Base-by-base conservation (phyloP, 2,113 vertebrate genomes). In the Chrysochloris asiatica region DNA sequence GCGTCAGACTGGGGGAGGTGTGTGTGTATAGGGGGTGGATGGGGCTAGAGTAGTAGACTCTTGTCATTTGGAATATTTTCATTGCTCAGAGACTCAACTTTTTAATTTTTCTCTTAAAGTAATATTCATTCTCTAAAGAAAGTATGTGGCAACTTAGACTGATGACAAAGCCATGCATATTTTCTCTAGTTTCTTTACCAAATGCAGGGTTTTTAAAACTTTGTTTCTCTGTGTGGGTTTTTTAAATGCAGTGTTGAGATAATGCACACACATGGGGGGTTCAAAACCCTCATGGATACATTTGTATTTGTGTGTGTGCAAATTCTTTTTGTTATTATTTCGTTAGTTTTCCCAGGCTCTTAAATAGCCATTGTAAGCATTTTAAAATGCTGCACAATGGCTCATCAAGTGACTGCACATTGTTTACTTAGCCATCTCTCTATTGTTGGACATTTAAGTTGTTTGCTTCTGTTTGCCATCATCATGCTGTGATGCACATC, bases 131-230 rank as follows among this genome's bases (percentile, higher is more conserved):
- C 24, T 80, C 50, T 89, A 16, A 80, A 84, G 71, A 83, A 86
- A 86, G 50, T 48, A 54, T 77, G 67, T 21, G 86, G 22, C 24
- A 84, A 36, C 76, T 93, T 89, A 56, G n/a, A 54, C 43, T 56
- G 43, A 95, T 56, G 43, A 95, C 88, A 38, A 36, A 92, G 91
- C 61, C 10, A 71, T 76, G 8, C 14, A 10, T 52, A 54, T 88
- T 93, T 94, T 91, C 67, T 94, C 71, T 69, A 72, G 45, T 94
- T 95, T 50, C 45, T 82, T 90, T 92, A 89, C 41, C 72, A 88
- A 78, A 88, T 85, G 21, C 30, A 94, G 63, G 17, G 65, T 7
- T 80, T 91, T 86, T 83, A 86, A 90, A 87, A 83, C 48, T 17
- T 67, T 73, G 65, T 92, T 45, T 21, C 13, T 85, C 22, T 92